Conservation (phyloP, 2,888 invertebrate genomes). For the Dasypogon diadema region DNA sequence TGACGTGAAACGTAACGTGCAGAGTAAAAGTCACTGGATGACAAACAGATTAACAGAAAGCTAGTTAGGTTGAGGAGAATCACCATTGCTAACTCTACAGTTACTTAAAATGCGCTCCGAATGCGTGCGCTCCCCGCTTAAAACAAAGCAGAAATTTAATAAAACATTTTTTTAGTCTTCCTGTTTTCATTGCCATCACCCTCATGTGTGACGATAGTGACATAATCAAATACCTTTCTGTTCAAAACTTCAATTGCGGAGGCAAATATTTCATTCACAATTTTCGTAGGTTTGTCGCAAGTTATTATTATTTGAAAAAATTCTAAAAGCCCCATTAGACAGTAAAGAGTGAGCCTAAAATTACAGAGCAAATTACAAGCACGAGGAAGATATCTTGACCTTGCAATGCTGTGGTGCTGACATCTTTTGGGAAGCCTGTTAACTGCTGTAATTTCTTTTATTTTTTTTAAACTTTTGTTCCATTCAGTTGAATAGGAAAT, state of each 20-base stretch:
- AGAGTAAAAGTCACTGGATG: neutral
- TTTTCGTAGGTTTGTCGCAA: neutral
- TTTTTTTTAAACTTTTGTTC: neutral
- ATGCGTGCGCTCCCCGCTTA: neutral
- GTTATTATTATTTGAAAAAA: too few relatives aligned
- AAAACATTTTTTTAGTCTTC: conserved; percentile 10
- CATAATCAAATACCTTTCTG: conserved; percentile 9
- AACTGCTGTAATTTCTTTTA: neutral
- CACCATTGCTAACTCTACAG: too few relatives aligned
- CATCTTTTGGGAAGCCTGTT: neutral
- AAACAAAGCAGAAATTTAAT: neutral
- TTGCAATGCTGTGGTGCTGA: neutral
- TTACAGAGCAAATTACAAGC: too few relatives aligned
- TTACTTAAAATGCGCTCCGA: too few relatives aligned
- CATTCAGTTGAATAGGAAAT: conserved; percentile 42
- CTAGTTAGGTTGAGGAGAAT: too few relatives aligned
- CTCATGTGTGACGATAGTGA: conserved; percentile 46
- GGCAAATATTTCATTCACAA: neutral
- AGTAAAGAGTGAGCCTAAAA: too few relatives aligned
- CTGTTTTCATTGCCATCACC: conserved; percentile 48
- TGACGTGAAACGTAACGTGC: too few relatives aligned
- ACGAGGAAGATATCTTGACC: neutral
- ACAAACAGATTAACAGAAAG: too few relatives aligned
- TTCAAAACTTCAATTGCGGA: neutral
- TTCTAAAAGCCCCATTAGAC: too few relatives aligned